phyloP scores from a whole-genome alignment of 2,797 vertebrate genomes.

The Bovichtus diacanthus region DNA sequence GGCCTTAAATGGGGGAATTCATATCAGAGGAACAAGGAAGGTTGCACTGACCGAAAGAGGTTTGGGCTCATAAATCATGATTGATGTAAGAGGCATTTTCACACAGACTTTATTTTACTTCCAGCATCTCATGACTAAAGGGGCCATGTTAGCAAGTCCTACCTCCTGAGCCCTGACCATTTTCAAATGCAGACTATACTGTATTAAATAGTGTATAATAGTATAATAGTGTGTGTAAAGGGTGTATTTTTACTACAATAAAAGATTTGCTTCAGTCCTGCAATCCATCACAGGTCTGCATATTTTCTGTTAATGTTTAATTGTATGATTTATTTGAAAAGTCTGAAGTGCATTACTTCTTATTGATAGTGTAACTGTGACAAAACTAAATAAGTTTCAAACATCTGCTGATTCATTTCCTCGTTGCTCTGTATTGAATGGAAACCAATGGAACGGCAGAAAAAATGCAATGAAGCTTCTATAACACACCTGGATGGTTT shows the following conservation, averaged over 20 bases:
- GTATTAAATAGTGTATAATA: neutral
- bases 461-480: neutral
- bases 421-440: neutral
- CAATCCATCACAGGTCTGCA: neutral
- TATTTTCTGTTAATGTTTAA: neutral
- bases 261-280: neutral
- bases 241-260: neutral
- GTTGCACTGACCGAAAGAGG: slow-evolving; percentile 43
- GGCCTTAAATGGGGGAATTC: slow-evolving; percentile 67
- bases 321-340: no score
- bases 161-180: neutral
- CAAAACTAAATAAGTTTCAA: neutral
- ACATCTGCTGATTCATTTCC: neutral
- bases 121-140: neutral
- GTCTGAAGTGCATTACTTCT: neutral
- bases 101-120: slow-evolving; percentile 13
- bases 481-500: neutral
- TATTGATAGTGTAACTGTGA: neutral
- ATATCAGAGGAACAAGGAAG: slow-evolving; percentile 49
- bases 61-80: slow-evolving; percentile 20
- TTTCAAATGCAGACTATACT: neutral
- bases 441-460: neutral
- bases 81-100: slow-evolving; percentile 13
- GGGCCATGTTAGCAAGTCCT: neutral
- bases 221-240: no score